phyloP scores from a whole-genome alignment of 2,888 invertebrate species.

The Girardia tigrina region DNA sequence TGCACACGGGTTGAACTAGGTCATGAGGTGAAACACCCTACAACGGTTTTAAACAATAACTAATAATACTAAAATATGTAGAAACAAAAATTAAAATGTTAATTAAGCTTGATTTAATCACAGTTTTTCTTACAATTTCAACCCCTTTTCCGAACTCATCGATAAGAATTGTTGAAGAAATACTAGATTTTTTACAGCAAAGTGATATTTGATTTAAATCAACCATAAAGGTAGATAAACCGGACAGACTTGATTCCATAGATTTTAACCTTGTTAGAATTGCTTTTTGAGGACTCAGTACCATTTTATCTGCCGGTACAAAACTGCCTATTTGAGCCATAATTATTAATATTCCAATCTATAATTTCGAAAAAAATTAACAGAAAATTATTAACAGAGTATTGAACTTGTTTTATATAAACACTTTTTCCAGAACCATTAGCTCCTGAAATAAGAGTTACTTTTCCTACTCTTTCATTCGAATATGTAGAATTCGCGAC shows the following conservation, averaged over 20 bases:
- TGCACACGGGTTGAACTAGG: too few relatives aligned
- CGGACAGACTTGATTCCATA: constrained; percentile 63
- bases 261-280: constrained; percentile 65
- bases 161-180: constrained; percentile 62
- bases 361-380: constrained; percentile 35
- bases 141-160: constrained; percentile 84
- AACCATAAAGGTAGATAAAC: constrained; percentile 70
- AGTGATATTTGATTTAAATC: constrained; percentile 68
- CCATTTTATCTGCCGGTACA: constrained; percentile 66
- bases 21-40: too few relatives aligned
- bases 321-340: constrained; percentile 76
- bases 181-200: constrained; percentile 59
- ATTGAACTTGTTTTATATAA: constrained; percentile 65
- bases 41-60: too few relatives aligned
- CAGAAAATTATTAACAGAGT: background rate
- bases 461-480: constrained; percentile 51
- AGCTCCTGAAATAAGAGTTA: constrained; percentile 73
- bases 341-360: constrained; percentile 63
- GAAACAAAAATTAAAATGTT: too few relatives aligned
- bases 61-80: too few relatives aligned
- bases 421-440: constrained; percentile 83
- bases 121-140: constrained; percentile 49
- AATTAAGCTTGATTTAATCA: too few relatives aligned
- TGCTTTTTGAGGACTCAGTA: constrained; percentile 61
- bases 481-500: constrained; percentile 63